These are phyloP conservation scores for Patiria pectinifera DNA, from an alignment of 53 echinoderm and acorn worm genomes.

Conservation along the genomic window DNA sequence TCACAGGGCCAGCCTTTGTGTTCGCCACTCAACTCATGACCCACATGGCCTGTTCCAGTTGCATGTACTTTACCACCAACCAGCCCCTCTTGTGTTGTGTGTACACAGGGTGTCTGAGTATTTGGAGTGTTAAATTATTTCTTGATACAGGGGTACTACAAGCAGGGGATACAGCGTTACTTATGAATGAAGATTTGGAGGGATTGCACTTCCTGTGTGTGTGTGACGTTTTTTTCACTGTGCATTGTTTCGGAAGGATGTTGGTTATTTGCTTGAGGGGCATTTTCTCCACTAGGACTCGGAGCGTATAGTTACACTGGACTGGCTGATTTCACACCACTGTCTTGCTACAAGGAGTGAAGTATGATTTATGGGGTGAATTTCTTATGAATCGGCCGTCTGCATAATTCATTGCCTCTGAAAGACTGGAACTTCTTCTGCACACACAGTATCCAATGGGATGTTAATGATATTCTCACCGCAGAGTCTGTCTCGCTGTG, in stretches of 20 bases:
- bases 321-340: not conserved
- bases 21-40: constrained; percentile 31
- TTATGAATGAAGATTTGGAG: not conserved
- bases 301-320: not conserved
- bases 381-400: not conserved
- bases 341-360: not conserved
- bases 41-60: constrained; percentile 7
- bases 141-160: not conserved
- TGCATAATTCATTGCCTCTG: constrained; percentile 32
- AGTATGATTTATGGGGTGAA: constrained; percentile 14
- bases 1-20: constrained; percentile 61
- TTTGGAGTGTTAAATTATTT: not conserved
- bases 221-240: not conserved
- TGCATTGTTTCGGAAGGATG: not conserved
- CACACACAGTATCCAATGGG: not conserved
- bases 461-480: constrained; percentile 2
- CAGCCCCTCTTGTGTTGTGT: not conserved
- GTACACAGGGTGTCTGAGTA: not conserved
- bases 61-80: constrained; percentile 12
- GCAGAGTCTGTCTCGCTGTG: not conserved
- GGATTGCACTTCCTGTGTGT: not conserved
- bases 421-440: not conserved
- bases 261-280: not conserved
- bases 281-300: not conserved
- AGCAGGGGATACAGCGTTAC: not conserved